phyloP scores from a whole-genome alignment of 2,888 invertebrate genomes.

The Lasioglossum malachurum region DNA sequence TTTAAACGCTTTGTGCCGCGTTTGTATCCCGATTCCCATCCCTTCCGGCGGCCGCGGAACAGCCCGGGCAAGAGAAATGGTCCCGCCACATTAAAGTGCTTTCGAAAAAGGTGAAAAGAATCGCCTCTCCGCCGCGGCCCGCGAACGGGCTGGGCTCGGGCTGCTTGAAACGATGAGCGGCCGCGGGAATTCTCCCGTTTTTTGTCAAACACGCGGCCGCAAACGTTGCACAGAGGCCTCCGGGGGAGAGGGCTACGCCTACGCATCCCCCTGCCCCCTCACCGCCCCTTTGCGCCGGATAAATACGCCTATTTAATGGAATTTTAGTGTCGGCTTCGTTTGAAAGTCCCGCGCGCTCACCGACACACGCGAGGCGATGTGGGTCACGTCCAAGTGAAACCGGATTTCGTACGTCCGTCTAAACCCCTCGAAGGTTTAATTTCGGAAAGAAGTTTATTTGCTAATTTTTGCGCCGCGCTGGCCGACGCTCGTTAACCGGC shows the following conservation, averaged over 20 bases:
- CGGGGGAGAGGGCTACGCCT: neutral
- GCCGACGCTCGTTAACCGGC: constrained; percentile 12
- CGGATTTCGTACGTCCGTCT: neutral
- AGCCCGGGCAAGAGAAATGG: constrained; percentile 44
- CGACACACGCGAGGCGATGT: constrained; percentile 19
- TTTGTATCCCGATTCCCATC: constrained; percentile 47
- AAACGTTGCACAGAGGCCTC: constrained; percentile 1
- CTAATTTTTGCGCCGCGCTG: constrained; percentile 18
- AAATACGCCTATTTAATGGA: constrained; percentile 69
- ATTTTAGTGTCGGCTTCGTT: constrained; percentile 64
- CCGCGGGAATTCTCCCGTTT: constrained; percentile 51
- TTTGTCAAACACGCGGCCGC: constrained; percentile 32
- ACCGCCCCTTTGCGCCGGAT: constrained; percentile 40
- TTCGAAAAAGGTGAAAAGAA: constrained; percentile 45
- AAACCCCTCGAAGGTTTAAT: constrained; percentile 29
- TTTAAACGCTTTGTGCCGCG: constrained; percentile 59
- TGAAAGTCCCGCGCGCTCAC: constrained; percentile 28
- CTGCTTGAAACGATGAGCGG: constrained; percentile 46
- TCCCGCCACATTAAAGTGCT: constrained; percentile 54
- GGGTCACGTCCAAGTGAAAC: constrained; percentile 4
- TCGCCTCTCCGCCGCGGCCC: constrained; percentile 35
- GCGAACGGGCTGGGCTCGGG: constrained; percentile 4
- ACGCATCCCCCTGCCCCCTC: neutral
- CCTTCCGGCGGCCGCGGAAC: constrained; percentile 1
- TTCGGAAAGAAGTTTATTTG: constrained; percentile 35